phyloP scores from a whole-genome alignment of 2,797 vertebrate species.

The Eurystomus glaucurus region DNA sequence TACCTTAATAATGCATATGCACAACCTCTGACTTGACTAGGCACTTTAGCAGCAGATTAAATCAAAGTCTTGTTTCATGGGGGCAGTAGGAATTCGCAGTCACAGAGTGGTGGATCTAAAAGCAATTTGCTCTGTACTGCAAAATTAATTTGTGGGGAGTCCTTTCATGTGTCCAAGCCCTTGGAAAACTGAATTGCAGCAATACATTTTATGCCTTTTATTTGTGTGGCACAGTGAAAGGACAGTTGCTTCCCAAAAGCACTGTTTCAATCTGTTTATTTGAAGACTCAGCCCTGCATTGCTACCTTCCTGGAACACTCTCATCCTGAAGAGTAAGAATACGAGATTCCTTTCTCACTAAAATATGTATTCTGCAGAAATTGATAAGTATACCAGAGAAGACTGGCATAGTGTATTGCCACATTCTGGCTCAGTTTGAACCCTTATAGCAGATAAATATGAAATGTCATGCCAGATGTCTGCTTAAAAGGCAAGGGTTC shows the following conservation, averaged over 20 bases:
- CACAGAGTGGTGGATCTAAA: conserved; percentile 30
- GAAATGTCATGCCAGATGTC: conserved; percentile 64
- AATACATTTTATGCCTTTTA: neutral
- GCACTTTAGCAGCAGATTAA: conserved; percentile 12
- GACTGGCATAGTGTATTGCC: neutral
- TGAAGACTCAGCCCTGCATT: neutral
- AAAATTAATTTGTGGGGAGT: conserved; percentile 38
- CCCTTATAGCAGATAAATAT: conserved; percentile 48
- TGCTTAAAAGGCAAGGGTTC: conserved; percentile 72
- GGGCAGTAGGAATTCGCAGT: neutral
- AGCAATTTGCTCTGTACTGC: neutral
- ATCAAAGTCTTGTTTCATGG: neutral
- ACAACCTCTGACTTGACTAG: conserved; percentile 6
- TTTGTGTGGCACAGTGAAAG: neutral
- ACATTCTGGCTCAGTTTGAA: conserved; percentile 39
- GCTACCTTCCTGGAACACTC: conserved; percentile 11
- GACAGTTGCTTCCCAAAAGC: conserved; percentile 28
- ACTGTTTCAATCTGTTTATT: neutral
- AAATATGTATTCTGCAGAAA: conserved; percentile 41
- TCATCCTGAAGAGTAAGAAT: neutral
- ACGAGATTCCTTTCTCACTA: neutral
- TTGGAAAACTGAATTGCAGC: conserved; percentile 41
- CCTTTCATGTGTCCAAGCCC: neutral
- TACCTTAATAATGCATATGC: neutral
- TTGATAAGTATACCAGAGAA: conserved; percentile 20